Evolutionary conservation across 2,797 vertebrate genomes (phyloP), one percentile per base, ranked within the genome.

Genomic region (Cottoperca gobio): DNA sequence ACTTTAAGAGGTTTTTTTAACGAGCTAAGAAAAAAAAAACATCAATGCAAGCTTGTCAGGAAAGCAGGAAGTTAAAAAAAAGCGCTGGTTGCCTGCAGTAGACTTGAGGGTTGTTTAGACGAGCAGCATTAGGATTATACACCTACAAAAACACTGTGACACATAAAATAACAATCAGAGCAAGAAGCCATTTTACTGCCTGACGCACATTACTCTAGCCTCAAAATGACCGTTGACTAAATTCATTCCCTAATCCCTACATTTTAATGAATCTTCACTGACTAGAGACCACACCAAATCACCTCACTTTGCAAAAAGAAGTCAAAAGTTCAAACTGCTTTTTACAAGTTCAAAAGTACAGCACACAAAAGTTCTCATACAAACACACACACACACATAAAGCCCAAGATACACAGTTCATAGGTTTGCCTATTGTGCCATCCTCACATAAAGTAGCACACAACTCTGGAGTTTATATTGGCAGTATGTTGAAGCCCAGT

Each of bases 311-410:
- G 24, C 19, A 59, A 52, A 63, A 39, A 24, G 8, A 59, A 49
- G 40, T 49, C 17, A 11, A 33, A 43, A 59, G 59, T 75, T 72
- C 39, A 79, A 50, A 35, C 33, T 35, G 8, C 14, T 66, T 31
- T 77, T 53, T 50, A 48, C n/a, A 54, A 40, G 14, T 65, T 74
- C 50, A 16, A 55, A 59, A 53, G 57, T 49, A 19, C 19, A 52
- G 23, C 6, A 37, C 31, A 52, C 33, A 9, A 5, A 31, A 10
- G 23, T 23, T 46, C 10, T 45, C 12, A 23, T 48, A 16, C 31
- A 70, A 39, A 63, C 26, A 52, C 4, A 43, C 49, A 16, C 7
- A 11, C 66, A 57, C 16, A 54, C 4, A 48, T 53, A 12, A 50
- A 39, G 16, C 50, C 31, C 12, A 40, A 42, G 42, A 39, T 52